Conservation (phyloP, 2,113 vertebrate genomes). For the Okapia johnstoni region DNA sequence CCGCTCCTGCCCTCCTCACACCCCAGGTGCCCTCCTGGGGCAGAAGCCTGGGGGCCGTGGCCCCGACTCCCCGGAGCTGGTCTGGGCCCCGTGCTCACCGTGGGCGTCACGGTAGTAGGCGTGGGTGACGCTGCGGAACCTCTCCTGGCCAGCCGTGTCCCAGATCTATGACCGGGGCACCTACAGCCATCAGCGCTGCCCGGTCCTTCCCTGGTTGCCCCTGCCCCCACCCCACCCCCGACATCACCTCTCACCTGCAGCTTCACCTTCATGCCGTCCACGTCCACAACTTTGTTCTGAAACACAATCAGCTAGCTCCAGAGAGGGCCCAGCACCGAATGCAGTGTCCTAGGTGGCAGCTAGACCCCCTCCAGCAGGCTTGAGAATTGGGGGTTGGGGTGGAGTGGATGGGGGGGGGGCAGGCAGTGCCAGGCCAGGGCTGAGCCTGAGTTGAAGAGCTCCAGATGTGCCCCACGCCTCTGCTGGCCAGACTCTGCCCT, state of each 20-base stretch:
- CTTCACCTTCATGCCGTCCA: constrained; percentile 94
- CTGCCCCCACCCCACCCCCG: neutral
- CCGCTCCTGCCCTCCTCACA: no score
- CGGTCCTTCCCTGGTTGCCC: neutral
- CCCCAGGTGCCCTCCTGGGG: neutral
- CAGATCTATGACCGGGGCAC: constrained; percentile 81
- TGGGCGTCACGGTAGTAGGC: constrained; percentile 93
- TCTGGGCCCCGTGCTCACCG: constrained; percentile 78
- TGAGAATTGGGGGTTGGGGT: no score
- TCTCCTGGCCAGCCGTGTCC: constrained; percentile 94
- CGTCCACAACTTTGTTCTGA: constrained; percentile 94
- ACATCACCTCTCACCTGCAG: constrained; percentile 86
- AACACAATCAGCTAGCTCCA: constrained; percentile 68
- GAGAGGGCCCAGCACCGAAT: neutral
- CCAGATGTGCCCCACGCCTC: neutral
- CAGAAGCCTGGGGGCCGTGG: neutral
- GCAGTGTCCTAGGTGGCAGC: neutral
- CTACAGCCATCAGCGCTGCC: neutral
- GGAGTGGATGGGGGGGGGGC: neutral
- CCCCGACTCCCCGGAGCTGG: neutral
- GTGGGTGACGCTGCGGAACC: constrained; percentile 91
- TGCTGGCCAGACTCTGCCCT: neutral
- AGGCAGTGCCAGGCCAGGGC: neutral
- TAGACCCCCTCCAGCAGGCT: neutral
- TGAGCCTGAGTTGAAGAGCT: neutral